phyloP scores from a whole-genome alignment of 2,113 vertebrate species.

The Eretmochelys imbricata region DNA sequence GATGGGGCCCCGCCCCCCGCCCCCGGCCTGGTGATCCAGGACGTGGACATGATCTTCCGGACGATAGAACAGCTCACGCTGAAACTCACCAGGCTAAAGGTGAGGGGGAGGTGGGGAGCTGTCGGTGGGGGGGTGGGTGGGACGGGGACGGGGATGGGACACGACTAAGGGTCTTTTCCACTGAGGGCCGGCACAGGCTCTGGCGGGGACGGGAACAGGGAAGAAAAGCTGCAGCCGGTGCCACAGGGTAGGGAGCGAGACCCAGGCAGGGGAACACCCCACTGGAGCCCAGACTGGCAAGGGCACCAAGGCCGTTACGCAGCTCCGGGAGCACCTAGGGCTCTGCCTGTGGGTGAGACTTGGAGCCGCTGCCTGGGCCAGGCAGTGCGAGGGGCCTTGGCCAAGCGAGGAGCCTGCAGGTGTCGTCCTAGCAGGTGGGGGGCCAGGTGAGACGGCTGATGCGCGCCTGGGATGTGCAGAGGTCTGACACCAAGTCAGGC shows the following conservation, averaged over 20 bases:
- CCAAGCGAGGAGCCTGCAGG: background rate
- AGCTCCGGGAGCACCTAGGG: too few relatives aligned
- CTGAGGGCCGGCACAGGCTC: background rate
- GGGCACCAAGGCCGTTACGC: too few relatives aligned
- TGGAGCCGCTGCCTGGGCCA: too few relatives aligned
- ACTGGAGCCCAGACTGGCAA: too few relatives aligned
- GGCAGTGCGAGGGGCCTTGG: too few relatives aligned
- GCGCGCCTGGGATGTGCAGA: background rate
- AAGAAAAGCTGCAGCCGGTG: background rate
- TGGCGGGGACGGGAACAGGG: too few relatives aligned
- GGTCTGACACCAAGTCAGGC: background rate
- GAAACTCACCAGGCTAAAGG: slow-evolving; percentile 77
- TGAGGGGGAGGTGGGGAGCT: background rate
- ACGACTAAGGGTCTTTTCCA: background rate
- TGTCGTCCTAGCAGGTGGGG: too few relatives aligned
- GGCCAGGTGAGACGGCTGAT: background rate
- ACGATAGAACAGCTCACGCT: slow-evolving; percentile 74
- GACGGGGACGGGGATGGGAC: too few relatives aligned
- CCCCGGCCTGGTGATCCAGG: slow-evolving; percentile 29
- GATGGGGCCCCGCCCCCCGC: background rate
- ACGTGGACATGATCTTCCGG: slow-evolving; percentile 70
- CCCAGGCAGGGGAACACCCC: too few relatives aligned
- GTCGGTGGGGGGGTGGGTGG: fast-evolving
- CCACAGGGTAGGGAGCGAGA: too few relatives aligned
- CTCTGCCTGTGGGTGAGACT: too few relatives aligned